phyloP scores from a whole-genome alignment of 2,888 invertebrate genomes.

The Oscheius sp. region DNA sequence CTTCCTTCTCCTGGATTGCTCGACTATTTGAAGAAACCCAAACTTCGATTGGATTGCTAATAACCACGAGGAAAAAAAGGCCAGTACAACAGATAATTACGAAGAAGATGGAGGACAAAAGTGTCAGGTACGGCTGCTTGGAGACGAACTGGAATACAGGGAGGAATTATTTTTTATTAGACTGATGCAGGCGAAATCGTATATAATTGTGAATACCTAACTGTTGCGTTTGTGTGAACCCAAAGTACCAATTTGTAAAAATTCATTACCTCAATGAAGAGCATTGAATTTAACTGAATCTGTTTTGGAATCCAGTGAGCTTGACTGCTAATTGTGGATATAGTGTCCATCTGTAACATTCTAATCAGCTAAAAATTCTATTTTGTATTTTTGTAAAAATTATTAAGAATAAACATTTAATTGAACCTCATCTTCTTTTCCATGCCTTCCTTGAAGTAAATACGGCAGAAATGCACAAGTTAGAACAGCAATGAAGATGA shows the following conservation, averaged over 20 bases:
- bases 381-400: not conserved
- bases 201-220: no score
- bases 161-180: no score
- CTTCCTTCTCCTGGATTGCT: conserved; percentile 86
- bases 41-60: conserved; percentile 81
- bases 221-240: no score
- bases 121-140: conserved; percentile 81
- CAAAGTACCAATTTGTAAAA: no score
- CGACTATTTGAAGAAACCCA: conserved; percentile 92
- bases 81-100: conserved; percentile 81
- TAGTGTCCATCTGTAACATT: not conserved
- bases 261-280: conserved; percentile 6
- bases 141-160: conserved; percentile 79
- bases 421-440: not conserved
- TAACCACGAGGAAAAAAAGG: conserved; percentile 74
- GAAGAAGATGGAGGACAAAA: conserved; percentile 79
- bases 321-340: conserved; percentile 2
- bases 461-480: not conserved
- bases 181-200: no score
- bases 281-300: conserved; percentile 4
- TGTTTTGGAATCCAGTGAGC: conserved; percentile 24
- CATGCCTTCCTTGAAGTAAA: not conserved
- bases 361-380: no score
- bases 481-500: conserved; percentile 11
- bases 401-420: not conserved